These are phyloP conservation scores for Andricus curvator DNA, from an alignment of 2,888 invertebrate species.

Conservation along the genomic window DNA sequence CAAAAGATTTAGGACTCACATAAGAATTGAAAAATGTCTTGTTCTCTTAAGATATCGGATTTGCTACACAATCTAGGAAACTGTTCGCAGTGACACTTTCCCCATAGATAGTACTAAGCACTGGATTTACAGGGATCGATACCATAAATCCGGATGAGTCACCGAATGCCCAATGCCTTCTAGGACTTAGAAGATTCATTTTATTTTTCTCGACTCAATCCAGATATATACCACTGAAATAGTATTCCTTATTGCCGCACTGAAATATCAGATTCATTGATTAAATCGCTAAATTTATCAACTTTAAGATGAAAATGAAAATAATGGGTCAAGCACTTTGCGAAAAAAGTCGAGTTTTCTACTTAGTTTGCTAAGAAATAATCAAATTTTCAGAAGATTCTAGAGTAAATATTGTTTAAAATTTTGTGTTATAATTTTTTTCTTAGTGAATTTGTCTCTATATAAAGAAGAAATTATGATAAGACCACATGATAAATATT, in stretches of 20 bases:
- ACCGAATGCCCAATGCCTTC: neutral
- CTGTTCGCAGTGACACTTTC: neutral
- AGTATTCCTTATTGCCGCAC: neutral
- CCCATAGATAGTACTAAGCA: constrained; percentile 15
- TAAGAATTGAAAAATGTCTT: neutral
- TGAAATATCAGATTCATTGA: neutral
- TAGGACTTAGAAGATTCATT: constrained; percentile 2
- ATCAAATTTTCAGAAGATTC: no score
- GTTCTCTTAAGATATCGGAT: neutral
- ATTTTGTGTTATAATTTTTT: no score
- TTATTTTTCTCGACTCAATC: constrained; percentile 8
- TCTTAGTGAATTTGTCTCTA: no score
- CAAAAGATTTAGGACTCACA: neutral
- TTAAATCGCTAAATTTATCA: neutral
- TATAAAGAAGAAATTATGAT: no score
- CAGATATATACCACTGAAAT: neutral
- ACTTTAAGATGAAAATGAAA: no score
- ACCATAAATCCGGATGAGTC: constrained; percentile 34
- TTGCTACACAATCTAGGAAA: neutral
- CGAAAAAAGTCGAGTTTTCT: no score
- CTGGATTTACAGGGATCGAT: constrained; percentile 32
- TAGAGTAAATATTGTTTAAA: no score
- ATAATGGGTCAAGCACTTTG: no score
- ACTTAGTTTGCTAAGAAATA: no score
- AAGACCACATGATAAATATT: no score